Conservation (phyloP, 2,113 vertebrate species). For the Nothobranchius furzeri region DNA sequence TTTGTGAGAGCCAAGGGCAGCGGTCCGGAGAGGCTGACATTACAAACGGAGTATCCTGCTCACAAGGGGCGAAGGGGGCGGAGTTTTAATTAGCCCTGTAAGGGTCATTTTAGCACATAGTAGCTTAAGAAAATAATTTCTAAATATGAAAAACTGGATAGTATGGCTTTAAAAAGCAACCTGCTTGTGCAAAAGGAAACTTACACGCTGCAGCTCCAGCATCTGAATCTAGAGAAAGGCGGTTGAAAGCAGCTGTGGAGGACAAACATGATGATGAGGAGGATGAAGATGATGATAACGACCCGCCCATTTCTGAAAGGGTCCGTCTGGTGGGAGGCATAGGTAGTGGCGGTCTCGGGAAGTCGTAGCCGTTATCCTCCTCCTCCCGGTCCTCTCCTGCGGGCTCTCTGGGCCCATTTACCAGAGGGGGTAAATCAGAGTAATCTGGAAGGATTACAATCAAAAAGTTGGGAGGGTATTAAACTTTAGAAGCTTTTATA, state of each 20-base stretch:
- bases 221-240: slow-evolving; percentile 84
- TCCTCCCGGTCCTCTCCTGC: slow-evolving; percentile 71
- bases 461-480: background rate
- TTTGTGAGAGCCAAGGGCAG: too few relatives aligned
- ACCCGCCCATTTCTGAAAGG: slow-evolving; percentile 87
- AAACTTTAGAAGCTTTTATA: background rate
- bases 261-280: slow-evolving; percentile 58
- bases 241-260: slow-evolving; percentile 81
- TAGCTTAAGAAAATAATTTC: too few relatives aligned
- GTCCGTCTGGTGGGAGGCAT: slow-evolving; percentile 81
- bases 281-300: slow-evolving; percentile 74
- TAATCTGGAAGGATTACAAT: slow-evolving; percentile 67
- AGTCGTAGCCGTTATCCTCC: slow-evolving; percentile 88
- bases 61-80: too few relatives aligned
- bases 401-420: slow-evolving; percentile 74
- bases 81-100: too few relatives aligned
- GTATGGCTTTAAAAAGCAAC: background rate
- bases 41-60: too few relatives aligned
- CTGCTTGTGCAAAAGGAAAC: background rate
- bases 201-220: slow-evolving; percentile 61
- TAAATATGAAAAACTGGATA: too few relatives aligned
- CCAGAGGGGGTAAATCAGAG: slow-evolving; percentile 76
- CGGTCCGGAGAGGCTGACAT: too few relatives aligned
- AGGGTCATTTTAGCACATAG: too few relatives aligned
- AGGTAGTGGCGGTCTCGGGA: slow-evolving; percentile 84